Evolutionary conservation across 1,140 invertebrate genomes (phyloP).

Genomic region (Orius laevigatus): DNA sequence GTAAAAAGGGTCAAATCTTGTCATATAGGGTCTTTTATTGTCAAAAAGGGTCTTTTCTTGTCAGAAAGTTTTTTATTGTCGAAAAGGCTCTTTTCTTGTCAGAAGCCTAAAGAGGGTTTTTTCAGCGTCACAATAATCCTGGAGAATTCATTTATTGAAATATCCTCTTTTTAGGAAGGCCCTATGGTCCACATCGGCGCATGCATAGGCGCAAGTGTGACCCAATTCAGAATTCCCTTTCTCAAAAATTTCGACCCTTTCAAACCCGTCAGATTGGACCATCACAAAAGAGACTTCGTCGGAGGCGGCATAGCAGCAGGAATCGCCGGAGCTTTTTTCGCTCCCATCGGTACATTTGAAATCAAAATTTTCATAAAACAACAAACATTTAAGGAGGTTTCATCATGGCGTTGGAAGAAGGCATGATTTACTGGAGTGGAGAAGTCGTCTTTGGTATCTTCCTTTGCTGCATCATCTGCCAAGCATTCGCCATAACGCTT

Average conservation of each 20-base stretch:
- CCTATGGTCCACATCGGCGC: slow-evolving; percentile 5
- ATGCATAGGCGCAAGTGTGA: not conserved
- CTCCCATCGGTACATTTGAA: not conserved
- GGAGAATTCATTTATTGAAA: too few species aligned
- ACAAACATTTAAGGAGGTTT: not conserved
- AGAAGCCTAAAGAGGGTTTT: too few species aligned
- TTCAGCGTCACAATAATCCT: too few species aligned
- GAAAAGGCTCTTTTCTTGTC: too few species aligned
- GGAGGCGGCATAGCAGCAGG: slow-evolving; percentile 2
- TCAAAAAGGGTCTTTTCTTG: too few species aligned
- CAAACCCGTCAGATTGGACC: not conserved
- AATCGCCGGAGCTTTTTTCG: slow-evolving; percentile 1
- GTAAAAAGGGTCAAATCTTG: too few species aligned
- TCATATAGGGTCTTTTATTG: too few species aligned
- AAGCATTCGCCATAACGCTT: not conserved
- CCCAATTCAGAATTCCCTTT: not conserved
- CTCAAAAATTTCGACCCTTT: not conserved
- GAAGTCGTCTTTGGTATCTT: not conserved
- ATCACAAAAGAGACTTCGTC: slow-evolving; percentile 1
- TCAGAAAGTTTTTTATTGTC: too few species aligned
- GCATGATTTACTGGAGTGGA: not conserved
- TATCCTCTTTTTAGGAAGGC: not conserved
- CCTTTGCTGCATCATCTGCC: not conserved
- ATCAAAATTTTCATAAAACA: too few species aligned
- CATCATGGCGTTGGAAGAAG: slow-evolving; percentile 7